phyloP scores from a whole-genome alignment of 2,888 invertebrate genomes.

The Parapristionchus giblindavisi region DNA sequence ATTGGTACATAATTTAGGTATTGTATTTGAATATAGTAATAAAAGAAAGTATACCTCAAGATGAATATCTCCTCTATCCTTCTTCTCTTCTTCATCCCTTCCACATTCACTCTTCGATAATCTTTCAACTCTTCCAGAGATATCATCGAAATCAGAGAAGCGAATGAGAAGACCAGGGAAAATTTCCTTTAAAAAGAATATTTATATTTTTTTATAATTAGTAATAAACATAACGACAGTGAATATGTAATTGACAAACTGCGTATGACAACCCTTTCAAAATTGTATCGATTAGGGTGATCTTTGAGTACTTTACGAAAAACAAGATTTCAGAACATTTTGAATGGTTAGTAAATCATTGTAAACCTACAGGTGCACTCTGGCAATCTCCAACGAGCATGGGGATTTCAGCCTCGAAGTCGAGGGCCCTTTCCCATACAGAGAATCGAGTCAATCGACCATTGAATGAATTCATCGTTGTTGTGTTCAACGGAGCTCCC shows the following conservation, averaged over 20 bases:
- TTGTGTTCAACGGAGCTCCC: conserved; percentile 13
- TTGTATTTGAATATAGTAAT: not conserved
- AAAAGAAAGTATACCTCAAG: not conserved
- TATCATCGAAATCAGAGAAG: conserved; percentile 91
- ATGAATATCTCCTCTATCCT: conserved; percentile 11
- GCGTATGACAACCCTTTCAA: no score
- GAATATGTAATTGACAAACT: no score
- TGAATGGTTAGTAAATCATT: not conserved
- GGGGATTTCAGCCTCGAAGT: conserved; percentile 77
- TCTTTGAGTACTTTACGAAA: no score
- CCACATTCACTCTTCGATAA: conserved; percentile 85
- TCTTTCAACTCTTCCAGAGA: conserved; percentile 68
- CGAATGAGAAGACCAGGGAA: conserved; percentile 86
- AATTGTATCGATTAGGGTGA: no score
- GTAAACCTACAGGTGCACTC: conserved; percentile 48
- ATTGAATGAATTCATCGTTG: conserved; percentile 47
- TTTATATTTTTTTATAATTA: no score
- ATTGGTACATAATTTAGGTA: not conserved
- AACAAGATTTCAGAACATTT: no score
- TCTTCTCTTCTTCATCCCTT: conserved; percentile 74
- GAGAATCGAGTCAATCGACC: conserved; percentile 92
- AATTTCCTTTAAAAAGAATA: conserved; percentile 78
- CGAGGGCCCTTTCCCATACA: conserved; percentile 89
- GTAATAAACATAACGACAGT: no score
- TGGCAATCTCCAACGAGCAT: conserved; percentile 64